A percentile compares a stretch with the other conserved stretches of the same genome.
These are phyloP conservation scores for Sesamia inferens DNA, from an alignment of 2,888 invertebrate species.

Conservation along the genomic window DNA sequence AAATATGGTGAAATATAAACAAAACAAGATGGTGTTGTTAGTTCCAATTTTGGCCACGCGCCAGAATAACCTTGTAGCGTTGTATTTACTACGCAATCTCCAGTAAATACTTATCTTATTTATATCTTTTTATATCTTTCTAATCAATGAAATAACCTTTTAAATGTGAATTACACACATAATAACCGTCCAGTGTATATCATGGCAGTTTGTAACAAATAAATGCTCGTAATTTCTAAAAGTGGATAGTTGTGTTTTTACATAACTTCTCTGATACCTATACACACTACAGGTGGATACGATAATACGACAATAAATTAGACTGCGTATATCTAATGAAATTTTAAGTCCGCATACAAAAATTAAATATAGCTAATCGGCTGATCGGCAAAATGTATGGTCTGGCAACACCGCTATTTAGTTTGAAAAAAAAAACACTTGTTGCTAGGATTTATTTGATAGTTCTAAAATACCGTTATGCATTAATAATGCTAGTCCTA, in stretches of 20 bases:
- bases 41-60: neutral
- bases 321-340: neutral
- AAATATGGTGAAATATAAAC: too few species aligned
- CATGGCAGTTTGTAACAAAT: neutral
- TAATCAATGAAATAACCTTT: neutral
- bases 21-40: neutral
- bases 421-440: neutral
- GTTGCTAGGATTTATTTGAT: neutral
- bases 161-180: neutral
- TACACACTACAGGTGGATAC: neutral
- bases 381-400: neutral
- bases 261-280: constrained; percentile 6
- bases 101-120: neutral
- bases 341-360: neutral
- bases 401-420: neutral
- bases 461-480: neutral
- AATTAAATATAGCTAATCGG: neutral
- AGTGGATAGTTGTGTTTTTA: constrained; percentile 14
- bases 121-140: neutral
- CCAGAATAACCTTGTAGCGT: neutral
- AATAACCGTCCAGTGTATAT: neutral
- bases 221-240: neutral
- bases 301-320: neutral
- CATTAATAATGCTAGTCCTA: neutral
- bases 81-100: constrained; percentile 10